phyloP scores from a whole-genome alignment of 2,888 invertebrate species.

The Cyrtodaria siliqua region DNA sequence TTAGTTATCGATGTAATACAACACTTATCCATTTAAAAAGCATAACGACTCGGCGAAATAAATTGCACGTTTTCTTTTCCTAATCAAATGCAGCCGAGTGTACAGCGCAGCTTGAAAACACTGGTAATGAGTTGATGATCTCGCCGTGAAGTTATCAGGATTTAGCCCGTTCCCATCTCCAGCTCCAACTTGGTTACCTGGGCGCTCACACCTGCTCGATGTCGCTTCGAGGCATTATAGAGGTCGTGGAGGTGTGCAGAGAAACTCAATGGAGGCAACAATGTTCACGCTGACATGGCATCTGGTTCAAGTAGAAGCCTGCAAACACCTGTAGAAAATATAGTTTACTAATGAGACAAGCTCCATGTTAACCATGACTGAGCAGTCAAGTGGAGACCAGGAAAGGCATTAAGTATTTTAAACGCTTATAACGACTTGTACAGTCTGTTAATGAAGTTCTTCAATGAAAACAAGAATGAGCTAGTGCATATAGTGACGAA shows the following conservation, averaged over 20 bases:
- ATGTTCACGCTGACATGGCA: constrained; percentile 41
- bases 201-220: constrained; percentile 36
- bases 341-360: constrained; percentile 41
- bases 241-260: constrained; percentile 26
- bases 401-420: too few species aligned
- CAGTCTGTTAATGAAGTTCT: too few species aligned
- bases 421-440: too few species aligned
- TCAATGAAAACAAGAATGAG: too few species aligned
- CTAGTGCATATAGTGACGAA: too few species aligned
- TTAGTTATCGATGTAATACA: constrained; percentile 2
- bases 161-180: constrained; percentile 30
- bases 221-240: constrained; percentile 19
- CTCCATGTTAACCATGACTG: not conserved
- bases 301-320: constrained; percentile 37
- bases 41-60: constrained; percentile 38
- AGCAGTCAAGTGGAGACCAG: too few species aligned
- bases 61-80: constrained; percentile 46
- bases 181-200: constrained; percentile 7
- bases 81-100: constrained; percentile 32
- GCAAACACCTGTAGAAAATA: constrained; percentile 46
- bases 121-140: constrained; percentile 19
- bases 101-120: constrained; percentile 43
- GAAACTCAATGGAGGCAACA: constrained; percentile 28
- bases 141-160: constrained; percentile 12
- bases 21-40: constrained; percentile 18